Base-by-base conservation (phyloP, 2,113 vertebrate species). In the Girardinichthys multiradiatus region DNA sequence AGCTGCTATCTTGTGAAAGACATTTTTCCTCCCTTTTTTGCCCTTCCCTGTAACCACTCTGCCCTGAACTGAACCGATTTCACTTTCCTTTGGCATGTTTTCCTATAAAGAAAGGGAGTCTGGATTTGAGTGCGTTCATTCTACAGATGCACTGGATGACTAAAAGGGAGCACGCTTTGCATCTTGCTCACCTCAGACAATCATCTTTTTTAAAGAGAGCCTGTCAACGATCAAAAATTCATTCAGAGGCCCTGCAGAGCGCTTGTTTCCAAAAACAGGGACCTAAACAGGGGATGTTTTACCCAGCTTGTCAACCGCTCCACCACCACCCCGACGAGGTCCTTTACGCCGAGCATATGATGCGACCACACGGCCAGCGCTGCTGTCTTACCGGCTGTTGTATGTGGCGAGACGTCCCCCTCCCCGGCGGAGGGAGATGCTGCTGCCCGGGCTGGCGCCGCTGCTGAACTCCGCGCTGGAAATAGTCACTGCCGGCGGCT, bases 301-400 rank as follows among this genome's bases (percentile, higher is more conserved):
- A 82, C 81, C 72, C 80, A 61, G 85, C 48, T 66, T 57, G 67
- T 77, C 79, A 75, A 51, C 61, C 85, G 37, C 59, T 80, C 35
- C 61, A 84, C 82, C 66, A 72, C 45, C 48, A 21, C 48, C 48
- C 42, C 39, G 64, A 29, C 35, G 59, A 83, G 59, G 72, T 70
- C 0, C 37, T 54, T 54, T 10, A 24, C 48, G n/a, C 48, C 48
- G 48, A 54, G 10, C 19, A 10, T 54, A n/a, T 9, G 48, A 54
- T 11, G 48, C 48, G 48, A n/a, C 48, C 48, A 54, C 48, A 54
- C 48, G 48, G 48, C 9, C 48, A 54, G 62, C 28, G 70, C 57
- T 10, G 72, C 48, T 54, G 84, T 85, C 91, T 90, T 86, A 93
- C 94, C 93, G 92, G 93, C 90, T 94, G 92, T 88, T 91, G 95